These are phyloP conservation scores for Gymnogyps californianus DNA, from an alignment of 2,113 vertebrate genomes.

Conservation along the genomic window DNA sequence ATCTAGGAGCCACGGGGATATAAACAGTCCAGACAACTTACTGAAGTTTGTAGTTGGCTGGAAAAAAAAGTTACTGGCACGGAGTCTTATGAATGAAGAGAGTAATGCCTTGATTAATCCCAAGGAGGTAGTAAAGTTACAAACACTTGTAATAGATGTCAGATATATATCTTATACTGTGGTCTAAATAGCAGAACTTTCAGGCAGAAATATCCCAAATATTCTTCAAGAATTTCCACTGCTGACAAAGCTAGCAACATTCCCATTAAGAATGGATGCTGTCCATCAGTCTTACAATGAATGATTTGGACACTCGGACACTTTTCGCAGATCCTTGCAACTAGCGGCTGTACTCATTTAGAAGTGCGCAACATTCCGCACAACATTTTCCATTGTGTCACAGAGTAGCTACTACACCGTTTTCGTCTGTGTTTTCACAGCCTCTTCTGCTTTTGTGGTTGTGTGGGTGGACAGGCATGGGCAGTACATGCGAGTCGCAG, in stretches of 20 bases:
- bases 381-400: conserved; percentile 6
- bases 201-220: background rate
- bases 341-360: no score
- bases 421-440: background rate
- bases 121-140: background rate
- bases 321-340: background rate
- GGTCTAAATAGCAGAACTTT: background rate
- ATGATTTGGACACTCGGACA: accelerated
- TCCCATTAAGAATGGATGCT: background rate
- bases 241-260: background rate
- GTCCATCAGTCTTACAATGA: background rate
- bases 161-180: background rate
- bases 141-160: background rate
- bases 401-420: background rate
- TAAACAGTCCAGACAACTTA: background rate
- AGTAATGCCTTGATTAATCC: background rate
- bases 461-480: conserved; percentile 16
- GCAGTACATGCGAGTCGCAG: background rate
- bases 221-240: background rate
- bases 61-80: background rate
- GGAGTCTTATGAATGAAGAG: background rate
- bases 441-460: conserved; percentile 60
- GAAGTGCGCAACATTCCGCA: accelerated
- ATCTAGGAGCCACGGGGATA: background rate
- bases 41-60: background rate